These are phyloP conservation scores for Takifugu flavidus DNA, from an alignment of 2,113 vertebrate species.

Conservation along the genomic window DNA sequence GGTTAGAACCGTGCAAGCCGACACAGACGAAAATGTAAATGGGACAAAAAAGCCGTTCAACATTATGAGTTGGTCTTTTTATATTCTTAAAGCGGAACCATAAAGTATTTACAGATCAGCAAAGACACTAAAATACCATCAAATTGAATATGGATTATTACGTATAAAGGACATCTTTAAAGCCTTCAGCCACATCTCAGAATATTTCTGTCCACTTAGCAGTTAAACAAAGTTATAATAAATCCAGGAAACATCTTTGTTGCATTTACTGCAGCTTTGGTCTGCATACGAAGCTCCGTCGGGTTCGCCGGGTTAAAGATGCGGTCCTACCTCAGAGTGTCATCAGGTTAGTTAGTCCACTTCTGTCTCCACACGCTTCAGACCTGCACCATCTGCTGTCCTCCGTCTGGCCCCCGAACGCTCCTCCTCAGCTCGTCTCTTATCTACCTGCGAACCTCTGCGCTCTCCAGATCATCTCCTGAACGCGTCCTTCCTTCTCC, in stretches of 20 bases:
- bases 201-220: too few species aligned
- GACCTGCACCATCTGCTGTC: constrained; percentile 26
- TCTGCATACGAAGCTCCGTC: neutral
- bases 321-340: constrained; percentile 62
- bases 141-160: too few species aligned
- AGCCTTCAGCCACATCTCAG: too few species aligned
- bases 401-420: constrained; percentile 16
- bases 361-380: constrained; percentile 36
- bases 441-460: constrained; percentile 47
- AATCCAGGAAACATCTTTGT: neutral
- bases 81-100: neutral
- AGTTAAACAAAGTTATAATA: neutral
- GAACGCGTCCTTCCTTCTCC: neutral
- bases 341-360: constrained; percentile 47
- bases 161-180: too few species aligned
- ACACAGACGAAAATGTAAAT: constrained; percentile 6
- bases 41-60: neutral
- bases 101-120: neutral
- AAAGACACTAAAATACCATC: too few species aligned
- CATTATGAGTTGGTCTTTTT: neutral
- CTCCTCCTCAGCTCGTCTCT: constrained; percentile 4
- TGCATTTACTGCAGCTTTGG: neutral
- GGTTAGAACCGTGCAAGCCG: constrained; percentile 6
- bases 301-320: neutral
- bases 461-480: constrained; percentile 34